Conservation (phyloP, 2,113 vertebrate genomes). For the Neomonachus schauinslandi region DNA sequence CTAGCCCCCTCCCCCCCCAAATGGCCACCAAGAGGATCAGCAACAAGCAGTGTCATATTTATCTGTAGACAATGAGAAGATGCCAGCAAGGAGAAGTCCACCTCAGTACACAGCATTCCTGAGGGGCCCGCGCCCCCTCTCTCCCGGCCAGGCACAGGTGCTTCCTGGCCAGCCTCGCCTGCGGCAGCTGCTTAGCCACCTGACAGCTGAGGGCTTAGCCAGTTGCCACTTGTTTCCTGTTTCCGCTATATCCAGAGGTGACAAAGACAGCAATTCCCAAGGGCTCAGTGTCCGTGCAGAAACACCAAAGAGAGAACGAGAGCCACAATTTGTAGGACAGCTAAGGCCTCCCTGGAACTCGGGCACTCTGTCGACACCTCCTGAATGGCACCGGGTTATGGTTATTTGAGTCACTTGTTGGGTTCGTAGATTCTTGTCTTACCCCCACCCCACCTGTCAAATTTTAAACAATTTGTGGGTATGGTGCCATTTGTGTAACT, state of each 20-base stretch:
- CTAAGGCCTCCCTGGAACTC: neutral
- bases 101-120: neutral
- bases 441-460: neutral
- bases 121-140: fast-evolving
- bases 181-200: constrained; percentile 42
- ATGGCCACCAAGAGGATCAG: neutral
- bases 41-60: neutral
- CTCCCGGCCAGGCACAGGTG: neutral
- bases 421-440: neutral
- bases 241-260: neutral
- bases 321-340: fast-evolving
- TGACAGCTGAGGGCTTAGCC: constrained; percentile 59
- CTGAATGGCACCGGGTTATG: fast-evolving
- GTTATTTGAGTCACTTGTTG: neutral
- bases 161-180: neutral
- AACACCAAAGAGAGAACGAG: neutral
- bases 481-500: neutral
- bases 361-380: neutral
- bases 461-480: neutral
- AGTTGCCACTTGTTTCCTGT: neutral
- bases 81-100: neutral
- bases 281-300: neutral
- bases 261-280: neutral
- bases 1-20: neutral
- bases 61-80: neutral